Base-by-base conservation (phyloP, 2,888 invertebrate species). In the Girardia tigrina region DNA sequence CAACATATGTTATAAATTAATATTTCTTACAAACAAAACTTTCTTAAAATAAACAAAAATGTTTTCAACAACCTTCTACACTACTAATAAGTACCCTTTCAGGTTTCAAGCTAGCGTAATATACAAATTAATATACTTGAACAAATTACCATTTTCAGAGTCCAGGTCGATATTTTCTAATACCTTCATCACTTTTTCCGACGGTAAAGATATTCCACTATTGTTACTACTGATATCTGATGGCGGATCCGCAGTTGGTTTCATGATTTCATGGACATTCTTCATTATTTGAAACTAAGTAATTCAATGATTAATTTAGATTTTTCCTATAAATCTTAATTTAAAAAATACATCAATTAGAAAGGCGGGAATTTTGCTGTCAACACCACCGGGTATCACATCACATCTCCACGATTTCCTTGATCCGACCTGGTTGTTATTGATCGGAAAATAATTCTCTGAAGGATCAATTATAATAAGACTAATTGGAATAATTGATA, bases 351-450 rank as follows among this genome's bases (percentile, higher is more conserved):
- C 56, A 20, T 56, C 56, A n/a, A 56, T 56, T 12, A 56, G n/a
- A 56, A 56, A 56, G 8, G 56, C 56, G 2, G 56, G 56, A 12
- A 56, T 56, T n/a, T 56, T 56, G 23, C 56, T 56, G n/a, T 56
- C 56, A 4, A 23, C 23, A n/a, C 2, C 56, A n/a, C 56, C 56
- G 23, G 56, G 56, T 20, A 56, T 56, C 56, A 56, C 56, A 56
- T 56, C 56, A 56, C 56, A 56, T 56, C 56, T n/a, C 56, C 56
- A 56, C 4, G 56, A 56, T 56, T 56, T 56, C n/a, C 56, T 56
- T 20, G 56, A 56, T 56, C 56, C 56, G 56, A 56, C 23, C 23
- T 56, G 56, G 23, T 56, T 56, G n/a, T 56, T 56, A 56, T 56
- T 56, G 23, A 56, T 56, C n/a, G 56, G 56, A 23, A 56, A 56